Evolutionary conservation across 2,888 invertebrate species (phyloP), one percentile per base, ranked within the genome.

Genomic region (Phoronis australis): DNA sequence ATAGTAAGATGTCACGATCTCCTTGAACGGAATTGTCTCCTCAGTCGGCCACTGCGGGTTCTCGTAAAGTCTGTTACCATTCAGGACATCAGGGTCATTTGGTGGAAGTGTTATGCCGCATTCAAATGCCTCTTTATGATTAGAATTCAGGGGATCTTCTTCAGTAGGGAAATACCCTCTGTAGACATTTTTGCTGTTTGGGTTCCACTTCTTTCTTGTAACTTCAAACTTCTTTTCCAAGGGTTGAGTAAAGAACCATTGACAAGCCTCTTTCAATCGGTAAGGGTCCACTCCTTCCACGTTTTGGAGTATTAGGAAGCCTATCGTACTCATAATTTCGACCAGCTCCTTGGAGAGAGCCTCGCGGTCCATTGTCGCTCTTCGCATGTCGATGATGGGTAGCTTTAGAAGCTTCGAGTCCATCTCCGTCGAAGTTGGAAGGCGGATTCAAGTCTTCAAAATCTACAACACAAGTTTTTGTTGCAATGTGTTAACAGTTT

Each of bases 101-200:
- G 60, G 54, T 18, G 50, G 49, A 1, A 57, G 45, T 18, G 58
- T 62, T 22, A 42, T 21, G 1, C 41, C 42, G 37, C 61, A 57
- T 31, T 65, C 65, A 48, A 62, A 65, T 0, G 64, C 65, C 47
- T 65, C 64, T 25, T 65, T 65, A 35, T 61, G 51, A 27, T 61
- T 62, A 4, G 56, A 55, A 45, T 58, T 61, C n/a, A n/a, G n/a
- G n/a, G n/a, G n/a, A 0, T 51, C 57, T 44, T 57, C 51, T 1
- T 56, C 55, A 2, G 62, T 54, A 0, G 65, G 65, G 40, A 64
- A 65, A 50, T 61, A 65, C 1, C 65, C 65, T 4, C 65, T 53
- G 45, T 64, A 65, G 0, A 60, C 52, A 45, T 64, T 62, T 9
- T 37, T 22, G 25, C 59, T 61, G 12, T 55, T 50, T 1, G 55